Conservation (phyloP, 2,797 vertebrate genomes). For the Channa striata region DNA sequence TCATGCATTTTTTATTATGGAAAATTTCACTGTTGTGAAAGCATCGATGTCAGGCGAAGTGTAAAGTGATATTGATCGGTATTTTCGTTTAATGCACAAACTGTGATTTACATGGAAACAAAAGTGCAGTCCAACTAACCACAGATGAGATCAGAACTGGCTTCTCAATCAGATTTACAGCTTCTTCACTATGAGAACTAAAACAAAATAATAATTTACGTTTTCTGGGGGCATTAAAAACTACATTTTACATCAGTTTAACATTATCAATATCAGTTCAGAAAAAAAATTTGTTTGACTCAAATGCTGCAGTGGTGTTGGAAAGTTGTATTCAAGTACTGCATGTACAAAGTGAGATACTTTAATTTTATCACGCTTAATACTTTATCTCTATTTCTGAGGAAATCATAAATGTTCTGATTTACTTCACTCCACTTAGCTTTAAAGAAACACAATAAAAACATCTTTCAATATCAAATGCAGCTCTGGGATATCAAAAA, state of each 20-base stretch:
- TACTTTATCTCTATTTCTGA: too few species aligned
- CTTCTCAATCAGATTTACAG: neutral
- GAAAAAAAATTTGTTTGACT: neutral
- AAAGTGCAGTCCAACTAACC: neutral
- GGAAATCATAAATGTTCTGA: too few species aligned
- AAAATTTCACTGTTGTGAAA: constrained; percentile 65
- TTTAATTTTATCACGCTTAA: too few species aligned
- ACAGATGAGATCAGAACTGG: neutral
- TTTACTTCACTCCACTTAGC: neutral
- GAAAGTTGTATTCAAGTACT: too few species aligned
- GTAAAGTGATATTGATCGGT: constrained; percentile 22
- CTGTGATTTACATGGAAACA: constrained; percentile 17
- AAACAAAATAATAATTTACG: neutral
- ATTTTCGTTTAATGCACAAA: neutral
- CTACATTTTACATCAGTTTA: neutral
- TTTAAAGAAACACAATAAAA: neutral
- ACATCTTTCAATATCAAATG: neutral
- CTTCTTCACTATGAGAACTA: neutral
- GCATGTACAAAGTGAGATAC: too few species aligned
- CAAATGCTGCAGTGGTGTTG: too few species aligned
- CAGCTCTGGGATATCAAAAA: neutral
- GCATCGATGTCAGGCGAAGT: constrained; percentile 13
- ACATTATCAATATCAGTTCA: neutral
- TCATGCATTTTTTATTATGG: constrained; percentile 71
- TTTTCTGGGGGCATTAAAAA: neutral